Evolutionary conservation across 1,140 invertebrate genomes (phyloP).

Genomic region (Harlomillsia oculata): DNA sequence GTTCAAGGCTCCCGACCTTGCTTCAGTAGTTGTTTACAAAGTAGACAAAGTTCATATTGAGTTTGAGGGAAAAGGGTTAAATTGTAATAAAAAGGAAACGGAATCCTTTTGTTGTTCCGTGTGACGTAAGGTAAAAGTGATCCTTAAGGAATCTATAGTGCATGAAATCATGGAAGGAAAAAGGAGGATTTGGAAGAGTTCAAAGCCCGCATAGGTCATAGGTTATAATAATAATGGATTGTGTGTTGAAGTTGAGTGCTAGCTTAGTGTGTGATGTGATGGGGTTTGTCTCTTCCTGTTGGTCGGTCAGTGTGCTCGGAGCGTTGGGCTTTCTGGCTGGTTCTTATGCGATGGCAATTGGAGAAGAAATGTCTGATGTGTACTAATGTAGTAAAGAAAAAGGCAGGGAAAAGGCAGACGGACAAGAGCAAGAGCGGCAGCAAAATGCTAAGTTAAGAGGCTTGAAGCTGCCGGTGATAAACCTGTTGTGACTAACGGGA

Average conservation of each 20-base stretch:
- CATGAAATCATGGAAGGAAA: no score
- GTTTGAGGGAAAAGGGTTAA: no score
- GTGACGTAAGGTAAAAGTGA: no score
- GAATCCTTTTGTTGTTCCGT: no score
- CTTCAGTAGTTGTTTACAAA: slow-evolving; percentile 1
- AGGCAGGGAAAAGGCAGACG: neutral
- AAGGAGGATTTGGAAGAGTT: no score
- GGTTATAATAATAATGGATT: slow-evolving; percentile 13
- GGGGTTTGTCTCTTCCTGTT: slow-evolving; percentile 14
- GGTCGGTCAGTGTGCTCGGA: slow-evolving; percentile 8
- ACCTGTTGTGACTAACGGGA: slow-evolving; percentile 15
- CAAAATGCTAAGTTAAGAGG: slow-evolving; percentile 8
- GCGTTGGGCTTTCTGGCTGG: no score
- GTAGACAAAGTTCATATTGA: slow-evolving; percentile 4
- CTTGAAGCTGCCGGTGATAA: slow-evolving; percentile 6
- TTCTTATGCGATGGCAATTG: neutral
- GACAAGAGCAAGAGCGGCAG: neutral
- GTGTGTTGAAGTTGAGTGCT: no score
- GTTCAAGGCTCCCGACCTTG: neutral
- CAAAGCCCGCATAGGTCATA: slow-evolving; percentile 8
- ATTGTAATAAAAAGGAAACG: no score
- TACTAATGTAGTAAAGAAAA: neutral
- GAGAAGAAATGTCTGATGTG: slow-evolving; percentile 9
- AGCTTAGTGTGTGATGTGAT: no score
- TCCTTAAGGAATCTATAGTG: no score